phyloP scores from a whole-genome alignment of 2,113 vertebrate genomes.

The Centrocercus urophasianus region DNA sequence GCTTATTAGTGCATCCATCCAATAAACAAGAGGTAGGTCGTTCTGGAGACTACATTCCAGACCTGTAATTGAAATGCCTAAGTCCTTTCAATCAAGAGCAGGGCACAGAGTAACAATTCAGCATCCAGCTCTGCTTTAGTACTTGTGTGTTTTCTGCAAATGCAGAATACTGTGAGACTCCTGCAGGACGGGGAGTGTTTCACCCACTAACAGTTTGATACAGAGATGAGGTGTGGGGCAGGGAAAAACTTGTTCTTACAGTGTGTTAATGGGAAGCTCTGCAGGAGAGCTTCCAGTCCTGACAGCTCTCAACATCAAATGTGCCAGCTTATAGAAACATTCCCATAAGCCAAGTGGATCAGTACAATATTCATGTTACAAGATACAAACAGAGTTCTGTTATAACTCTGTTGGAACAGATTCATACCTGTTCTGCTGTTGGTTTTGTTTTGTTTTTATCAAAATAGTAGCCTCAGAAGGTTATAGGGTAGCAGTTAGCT shows the following conservation, averaged over 20 bases:
- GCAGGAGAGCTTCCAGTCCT: not conserved
- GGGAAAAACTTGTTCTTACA: not conserved
- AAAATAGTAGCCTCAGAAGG: not conserved
- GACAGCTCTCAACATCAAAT: not conserved
- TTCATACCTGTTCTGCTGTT: not conserved
- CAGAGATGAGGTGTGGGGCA: not conserved
- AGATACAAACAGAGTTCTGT: not conserved
- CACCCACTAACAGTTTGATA: not conserved
- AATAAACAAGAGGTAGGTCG: not conserved
- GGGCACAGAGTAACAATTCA: not conserved
- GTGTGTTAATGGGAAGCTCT: not conserved
- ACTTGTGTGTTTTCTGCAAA: not conserved
- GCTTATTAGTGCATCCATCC: constrained; percentile 43
- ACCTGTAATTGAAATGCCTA: not conserved
- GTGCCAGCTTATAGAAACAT: not conserved
- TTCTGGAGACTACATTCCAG: not conserved
- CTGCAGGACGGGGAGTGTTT: not conserved
- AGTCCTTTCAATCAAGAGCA: not conserved
- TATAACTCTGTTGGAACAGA: not conserved
- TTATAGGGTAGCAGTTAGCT: not conserved
- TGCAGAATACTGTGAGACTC: not conserved
- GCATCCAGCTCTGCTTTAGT: not conserved
- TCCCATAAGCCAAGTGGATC: not conserved
- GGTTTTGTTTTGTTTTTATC: not conserved
- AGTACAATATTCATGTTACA: not conserved